These are phyloP conservation scores for Drosophila bunnanda DNA, from an alignment of 2,888 invertebrate species.

Conservation along the genomic window DNA sequence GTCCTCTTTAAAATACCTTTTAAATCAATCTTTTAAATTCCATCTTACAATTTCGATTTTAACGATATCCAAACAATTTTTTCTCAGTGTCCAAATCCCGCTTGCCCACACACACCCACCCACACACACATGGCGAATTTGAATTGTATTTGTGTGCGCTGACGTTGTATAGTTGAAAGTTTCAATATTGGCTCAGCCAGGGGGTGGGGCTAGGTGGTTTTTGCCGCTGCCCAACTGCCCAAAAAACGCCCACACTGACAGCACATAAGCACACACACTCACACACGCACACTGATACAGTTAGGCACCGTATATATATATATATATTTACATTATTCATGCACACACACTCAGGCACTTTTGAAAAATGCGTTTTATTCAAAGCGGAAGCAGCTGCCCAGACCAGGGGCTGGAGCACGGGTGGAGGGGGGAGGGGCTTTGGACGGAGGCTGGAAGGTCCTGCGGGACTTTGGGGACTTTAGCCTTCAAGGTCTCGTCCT, in stretches of 20 bases:
- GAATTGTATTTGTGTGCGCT: conserved; percentile 37
- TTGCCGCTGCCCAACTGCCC: conserved; percentile 69
- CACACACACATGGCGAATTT: conserved; percentile 29
- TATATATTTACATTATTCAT: conserved; percentile 68
- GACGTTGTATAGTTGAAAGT: conserved; percentile 71
- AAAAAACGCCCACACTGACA: conserved; percentile 64
- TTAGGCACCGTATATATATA: not conserved
- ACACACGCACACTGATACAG: conserved; percentile 7
- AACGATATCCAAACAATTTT: not conserved
- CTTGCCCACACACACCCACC: conserved; percentile 11
- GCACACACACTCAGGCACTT: conserved; percentile 48
- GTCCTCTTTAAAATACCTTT: too few relatives aligned
- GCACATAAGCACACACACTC: conserved; percentile 47
- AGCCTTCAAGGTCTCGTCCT: conserved; percentile 30
- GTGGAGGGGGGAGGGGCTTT: not conserved
- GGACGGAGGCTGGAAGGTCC: conserved; percentile 3
- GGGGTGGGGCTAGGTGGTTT: conserved; percentile 8
- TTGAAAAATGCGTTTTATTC: conserved; percentile 77
- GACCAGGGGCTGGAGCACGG: conserved; percentile 39
- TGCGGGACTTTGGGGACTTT: conserved; percentile 57
- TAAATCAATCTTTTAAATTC: too few relatives aligned
- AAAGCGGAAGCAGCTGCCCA: conserved; percentile 64
- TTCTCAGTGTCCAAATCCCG: conserved; percentile 23
- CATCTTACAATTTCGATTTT: too few relatives aligned
- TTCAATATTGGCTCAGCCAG: conserved; percentile 70